Evolutionary conservation across 1,140 invertebrate genomes (phyloP).

Genomic region (Cherax quadricarinatus): DNA sequence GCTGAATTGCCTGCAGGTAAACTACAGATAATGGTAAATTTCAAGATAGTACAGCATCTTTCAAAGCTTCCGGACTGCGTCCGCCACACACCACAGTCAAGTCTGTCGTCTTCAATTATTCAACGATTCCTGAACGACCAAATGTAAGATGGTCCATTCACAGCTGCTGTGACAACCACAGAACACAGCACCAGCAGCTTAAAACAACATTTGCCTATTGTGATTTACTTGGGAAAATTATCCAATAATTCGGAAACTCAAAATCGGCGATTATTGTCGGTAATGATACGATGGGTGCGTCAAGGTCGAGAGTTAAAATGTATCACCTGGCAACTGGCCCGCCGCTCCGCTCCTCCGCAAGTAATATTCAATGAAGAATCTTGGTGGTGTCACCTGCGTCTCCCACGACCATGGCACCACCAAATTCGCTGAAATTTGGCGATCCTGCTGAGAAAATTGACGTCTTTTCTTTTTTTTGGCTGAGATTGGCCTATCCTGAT

Average conservation of each 20-base stretch:
- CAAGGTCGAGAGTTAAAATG: neutral
- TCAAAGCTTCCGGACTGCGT: no score
- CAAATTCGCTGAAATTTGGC: no score
- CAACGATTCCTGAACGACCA: neutral
- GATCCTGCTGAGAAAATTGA: no score
- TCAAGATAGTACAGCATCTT: no score
- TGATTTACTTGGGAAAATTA: neutral
- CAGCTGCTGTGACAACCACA: neutral
- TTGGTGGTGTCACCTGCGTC: neutral
- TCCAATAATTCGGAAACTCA: neutral
- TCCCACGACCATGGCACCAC: neutral
- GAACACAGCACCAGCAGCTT: neutral
- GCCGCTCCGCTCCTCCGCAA: neutral
- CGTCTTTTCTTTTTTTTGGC: no score
- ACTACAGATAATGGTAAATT: no score
- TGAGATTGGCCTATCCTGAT: no score
- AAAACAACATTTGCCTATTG: neutral
- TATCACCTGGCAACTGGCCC: neutral
- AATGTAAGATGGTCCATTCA: neutral
- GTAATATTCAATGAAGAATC: neutral
- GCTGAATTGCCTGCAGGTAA: no score
- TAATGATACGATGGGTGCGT: neutral
- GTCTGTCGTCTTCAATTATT: neutral
- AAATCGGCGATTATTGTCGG: neutral
- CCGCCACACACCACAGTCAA: neutral